A percentile compares a stretch with the other conserved stretches of the same genome.
These are phyloP conservation scores for Zaprionus davidi DNA, from an alignment of 1,140 invertebrate genomes.

Conservation along the genomic window DNA sequence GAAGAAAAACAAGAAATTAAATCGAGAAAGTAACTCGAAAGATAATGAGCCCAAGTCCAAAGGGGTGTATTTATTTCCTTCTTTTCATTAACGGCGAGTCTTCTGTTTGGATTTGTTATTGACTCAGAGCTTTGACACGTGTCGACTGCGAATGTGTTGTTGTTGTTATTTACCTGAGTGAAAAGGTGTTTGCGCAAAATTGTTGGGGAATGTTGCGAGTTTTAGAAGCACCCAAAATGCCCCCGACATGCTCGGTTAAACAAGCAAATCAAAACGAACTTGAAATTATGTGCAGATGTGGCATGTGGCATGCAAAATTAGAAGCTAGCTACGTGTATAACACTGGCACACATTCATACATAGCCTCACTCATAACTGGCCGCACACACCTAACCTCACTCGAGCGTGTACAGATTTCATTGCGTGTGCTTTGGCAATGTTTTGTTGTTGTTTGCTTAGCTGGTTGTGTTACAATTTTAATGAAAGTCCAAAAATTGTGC, in stretches of 20 bases:
- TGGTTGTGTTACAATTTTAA: conserved; percentile 51
- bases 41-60: too few species aligned
- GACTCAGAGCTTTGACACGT: conserved; percentile 44
- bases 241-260: conserved; percentile 43
- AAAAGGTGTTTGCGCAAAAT: conserved; percentile 1
- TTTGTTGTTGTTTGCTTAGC: conserved; percentile 30
- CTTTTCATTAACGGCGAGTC: neutral
- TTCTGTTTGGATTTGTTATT: neutral
- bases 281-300: conserved; percentile 37
- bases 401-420: neutral
- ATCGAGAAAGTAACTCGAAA: too few species aligned
- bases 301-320: conserved; percentile 18
- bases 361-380: neutral
- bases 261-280: conserved; percentile 51
- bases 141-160: conserved; percentile 39
- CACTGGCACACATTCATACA: neutral
- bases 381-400: conserved; percentile 18
- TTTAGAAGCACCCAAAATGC: conserved; percentile 24
- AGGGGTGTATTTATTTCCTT: neutral
- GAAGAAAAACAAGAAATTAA: too few species aligned
- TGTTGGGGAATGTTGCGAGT: neutral
- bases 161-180: conserved; percentile 2
- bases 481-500: conserved; percentile 52
- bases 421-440: conserved; percentile 1
- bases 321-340: conserved; percentile 3